Evolutionary conservation across 2,888 invertebrate species (phyloP).

Genomic region (Saturnia pavonia): DNA sequence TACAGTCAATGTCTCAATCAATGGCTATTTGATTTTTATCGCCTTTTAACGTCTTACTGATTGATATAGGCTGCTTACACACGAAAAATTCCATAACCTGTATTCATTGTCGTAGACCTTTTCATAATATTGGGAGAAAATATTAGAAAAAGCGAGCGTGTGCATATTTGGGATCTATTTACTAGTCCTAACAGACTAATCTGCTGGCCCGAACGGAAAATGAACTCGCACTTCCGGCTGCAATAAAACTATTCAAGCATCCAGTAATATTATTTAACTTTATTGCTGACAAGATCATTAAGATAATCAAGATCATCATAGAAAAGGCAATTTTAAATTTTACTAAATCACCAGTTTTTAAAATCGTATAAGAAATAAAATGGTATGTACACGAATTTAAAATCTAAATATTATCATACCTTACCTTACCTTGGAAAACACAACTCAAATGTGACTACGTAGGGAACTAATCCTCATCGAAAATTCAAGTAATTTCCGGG

Average conservation of each 20-base stretch:
- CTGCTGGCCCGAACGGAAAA: not conserved
- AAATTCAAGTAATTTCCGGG: conserved; percentile 47
- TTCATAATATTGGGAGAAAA: not conserved
- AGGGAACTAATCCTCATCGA: conserved; percentile 32
- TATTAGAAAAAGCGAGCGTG: not conserved
- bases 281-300: no score
- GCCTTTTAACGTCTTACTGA: not conserved
- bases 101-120: not conserved
- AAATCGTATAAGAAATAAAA: not conserved
- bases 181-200: not conserved
- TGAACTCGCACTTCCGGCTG: no score
- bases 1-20: not conserved
- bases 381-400: not conserved
- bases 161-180: not conserved
- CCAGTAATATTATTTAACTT: no score
- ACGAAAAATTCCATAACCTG: not conserved
- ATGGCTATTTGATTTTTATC: not conserved
- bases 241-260: no score
- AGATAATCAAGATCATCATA: no score
- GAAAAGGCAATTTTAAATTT: no score
- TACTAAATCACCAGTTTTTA: no score
- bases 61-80: not conserved
- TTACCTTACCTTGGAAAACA: not conserved
- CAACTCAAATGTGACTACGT: not conserved
- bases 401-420: not conserved